These are phyloP conservation scores for Leptosomus discolor DNA, from an alignment of 2,113 vertebrate genomes.

Conservation along the genomic window DNA sequence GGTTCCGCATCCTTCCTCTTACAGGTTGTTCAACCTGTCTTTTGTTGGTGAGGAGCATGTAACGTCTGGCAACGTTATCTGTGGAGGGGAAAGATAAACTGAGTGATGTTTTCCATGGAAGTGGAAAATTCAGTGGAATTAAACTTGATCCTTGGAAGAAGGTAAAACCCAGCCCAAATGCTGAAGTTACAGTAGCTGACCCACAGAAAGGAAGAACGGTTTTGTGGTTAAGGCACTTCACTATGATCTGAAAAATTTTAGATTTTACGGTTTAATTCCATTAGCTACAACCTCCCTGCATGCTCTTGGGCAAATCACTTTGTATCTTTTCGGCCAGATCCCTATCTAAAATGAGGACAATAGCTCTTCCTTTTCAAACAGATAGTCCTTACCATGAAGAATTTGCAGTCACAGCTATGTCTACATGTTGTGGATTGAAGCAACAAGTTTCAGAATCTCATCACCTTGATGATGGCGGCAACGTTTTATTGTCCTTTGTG, in stretches of 20 bases:
- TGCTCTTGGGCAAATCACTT: neutral
- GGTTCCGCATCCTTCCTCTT: neutral
- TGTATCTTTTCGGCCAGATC: neutral
- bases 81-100: neutral
- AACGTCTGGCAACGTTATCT: rapidly evolving
- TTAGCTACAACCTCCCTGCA: neutral
- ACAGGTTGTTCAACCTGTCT: neutral
- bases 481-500: conserved; percentile 23
- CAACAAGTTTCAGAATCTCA: neutral
- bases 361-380: neutral
- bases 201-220: neutral
- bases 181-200: conserved; percentile 1
- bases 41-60: neutral
- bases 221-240: conserved; percentile 1
- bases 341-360: neutral
- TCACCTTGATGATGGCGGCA: neutral
- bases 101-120: neutral
- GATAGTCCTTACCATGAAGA: neutral
- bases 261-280: conserved; percentile 20
- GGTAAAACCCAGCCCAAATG: neutral
- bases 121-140: neutral
- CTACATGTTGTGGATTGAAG: neutral
- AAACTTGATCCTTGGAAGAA: neutral
- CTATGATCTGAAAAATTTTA: neutral
- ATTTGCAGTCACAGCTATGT: neutral